Base-by-base conservation (phyloP, 1,140 invertebrate species). In the Leptonema lineaticorne region DNA sequence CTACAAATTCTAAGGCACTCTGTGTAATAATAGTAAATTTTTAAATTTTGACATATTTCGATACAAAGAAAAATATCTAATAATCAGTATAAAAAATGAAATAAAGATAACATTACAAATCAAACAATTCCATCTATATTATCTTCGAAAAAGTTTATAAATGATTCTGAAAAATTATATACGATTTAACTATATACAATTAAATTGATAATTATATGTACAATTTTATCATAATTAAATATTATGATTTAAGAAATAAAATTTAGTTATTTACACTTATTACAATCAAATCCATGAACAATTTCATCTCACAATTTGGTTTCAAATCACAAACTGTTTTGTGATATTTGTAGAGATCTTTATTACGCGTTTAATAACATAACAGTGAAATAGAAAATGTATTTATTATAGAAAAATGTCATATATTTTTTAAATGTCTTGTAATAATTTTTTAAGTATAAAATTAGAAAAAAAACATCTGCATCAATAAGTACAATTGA, bases 301-400 rank as follows among this genome's bases (percentile, higher is more conserved):
- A 50, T 22, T 22, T 5, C 41, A 45, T 28, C 2, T 6, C 8
- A 18, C 29, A 58, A 58, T 59, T 37, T 37, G 26, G 46, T 24
- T 53, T 53, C 22, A 53, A 53, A 53, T 53, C 50, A 53, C 50
- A 53, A 53, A 53, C 50, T 7, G 22, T n/a, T 48, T 48, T 48
- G 46, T 48, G 22, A 41, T 41, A 16, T 16, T 41, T 41, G n/a
- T n/a, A 41, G 37, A 41, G 37, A 41, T 41, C 37, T 41, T 41
- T 41, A 41, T 41, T 14, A 14, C 37, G 16, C 16, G 9, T 41
- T 41, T 41, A 41, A 41, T 41, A 16, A 16, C 11, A 41, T 11
- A 4, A 41, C 11, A 41, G 16, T 41, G 2, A 41, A 41, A 41
- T 14, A 33, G 30, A 33, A 33, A 33, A 33, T 11, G 30, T 33